phyloP scores from a whole-genome alignment of 1,140 invertebrate genomes.

The Drosophila jambulina region DNA sequence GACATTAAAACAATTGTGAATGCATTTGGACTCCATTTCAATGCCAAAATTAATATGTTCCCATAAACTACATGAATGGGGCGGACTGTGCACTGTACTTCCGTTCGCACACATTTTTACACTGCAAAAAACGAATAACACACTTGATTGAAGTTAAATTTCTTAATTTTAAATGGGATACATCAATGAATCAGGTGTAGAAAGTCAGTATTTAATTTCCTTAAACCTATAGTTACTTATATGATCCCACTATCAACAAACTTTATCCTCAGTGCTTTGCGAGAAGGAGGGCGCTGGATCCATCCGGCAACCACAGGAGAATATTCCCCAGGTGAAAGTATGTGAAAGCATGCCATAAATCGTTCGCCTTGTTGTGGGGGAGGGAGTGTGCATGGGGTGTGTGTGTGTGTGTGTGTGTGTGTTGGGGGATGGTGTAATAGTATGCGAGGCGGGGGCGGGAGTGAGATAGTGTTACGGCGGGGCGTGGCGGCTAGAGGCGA shows the following conservation, averaged over 20 bases:
- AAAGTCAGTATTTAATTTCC: neutral
- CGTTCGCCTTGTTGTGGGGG: slow-evolving; percentile 58
- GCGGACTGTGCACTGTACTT: slow-evolving; percentile 39
- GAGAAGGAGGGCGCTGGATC: slow-evolving; percentile 11
- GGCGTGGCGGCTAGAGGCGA: slow-evolving; percentile 55
- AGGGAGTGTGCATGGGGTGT: neutral
- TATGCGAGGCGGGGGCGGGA: slow-evolving; percentile 14
- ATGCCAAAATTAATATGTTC: slow-evolving; percentile 78
- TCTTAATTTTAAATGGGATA: too few relatives aligned
- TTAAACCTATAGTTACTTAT: neutral
- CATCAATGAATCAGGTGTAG: fast-evolving
- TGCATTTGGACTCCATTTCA: slow-evolving; percentile 73
- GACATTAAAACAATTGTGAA: slow-evolving; percentile 73
- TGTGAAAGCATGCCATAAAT: slow-evolving; percentile 84
- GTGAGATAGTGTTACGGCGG: slow-evolving; percentile 35
- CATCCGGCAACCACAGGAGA: slow-evolving; percentile 43
- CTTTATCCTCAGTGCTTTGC: neutral
- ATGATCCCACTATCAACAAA: neutral
- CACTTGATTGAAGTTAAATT: neutral
- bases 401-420: slow-evolving; percentile 13
- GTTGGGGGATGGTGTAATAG: neutral
- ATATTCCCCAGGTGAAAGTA: slow-evolving; percentile 83
- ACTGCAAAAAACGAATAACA: neutral
- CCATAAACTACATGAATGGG: slow-evolving; percentile 62
- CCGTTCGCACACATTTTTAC: slow-evolving; percentile 1